Evolutionary conservation across 37 sponge, comb jelly and placozoan genomes (phyloP), one percentile per base, ranked within the genome.

Genomic region (Hormiphora californensis): DNA sequence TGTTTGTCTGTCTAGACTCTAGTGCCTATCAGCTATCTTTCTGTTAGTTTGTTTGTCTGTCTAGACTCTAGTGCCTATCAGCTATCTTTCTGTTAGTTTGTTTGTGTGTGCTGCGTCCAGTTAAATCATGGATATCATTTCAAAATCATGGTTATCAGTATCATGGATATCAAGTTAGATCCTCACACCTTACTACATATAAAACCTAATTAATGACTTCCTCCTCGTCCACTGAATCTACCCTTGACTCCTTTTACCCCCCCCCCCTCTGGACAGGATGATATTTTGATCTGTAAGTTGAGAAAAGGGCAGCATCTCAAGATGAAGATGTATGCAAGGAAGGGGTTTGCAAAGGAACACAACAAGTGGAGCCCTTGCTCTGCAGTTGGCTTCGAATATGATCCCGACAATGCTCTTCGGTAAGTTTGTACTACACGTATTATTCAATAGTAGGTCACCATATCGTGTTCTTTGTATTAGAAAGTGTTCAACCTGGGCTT

Each of bases 311-410:
- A 97, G 89, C 54, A 51, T 40, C 88, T 85, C 54, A 57, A 61
- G 40, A 39, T 69, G 63, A 81, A 67, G 43, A 55, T 81, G 33
- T 73, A 55, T 7, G 44, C 54, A 33, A 17, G 65, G 39, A 40
- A 97, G 94, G 99, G 99, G 5, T 93, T 98, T 90, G 92, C 92
- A 12, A 98, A 94, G 88, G 99, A 98, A 69, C 99, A 98, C 86
- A 94, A 96, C 46, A 98, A 98, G 89, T 98, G 99, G 99, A 92
- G 86, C 33, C 97, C 97, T 15, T 90, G 96, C 0, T 91, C 99
- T 53, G 94, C 92, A 34, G 91, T 98, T 5, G 90, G 96, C 8
- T 98, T 98, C 87, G 99, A 98, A 85, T 98, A 98, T 89, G 99
- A 98, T 86, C 99, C 99, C 0, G 99, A 98, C 85, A 98, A 98